These are phyloP conservation scores for Gavia stellata DNA, from an alignment of 2,113 vertebrate genomes.

Conservation along the genomic window DNA sequence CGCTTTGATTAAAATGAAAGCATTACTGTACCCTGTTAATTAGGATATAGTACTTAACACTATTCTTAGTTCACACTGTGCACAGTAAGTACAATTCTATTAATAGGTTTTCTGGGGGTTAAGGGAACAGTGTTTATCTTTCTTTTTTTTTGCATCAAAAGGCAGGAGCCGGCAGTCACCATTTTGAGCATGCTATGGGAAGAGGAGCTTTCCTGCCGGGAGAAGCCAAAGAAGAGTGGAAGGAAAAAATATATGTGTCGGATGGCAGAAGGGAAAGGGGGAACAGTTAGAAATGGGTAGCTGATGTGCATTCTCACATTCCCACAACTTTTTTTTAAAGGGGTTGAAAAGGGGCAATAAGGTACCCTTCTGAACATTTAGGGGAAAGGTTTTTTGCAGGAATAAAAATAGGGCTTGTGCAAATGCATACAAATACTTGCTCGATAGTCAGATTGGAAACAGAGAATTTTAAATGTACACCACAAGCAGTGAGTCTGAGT, in stretches of 20 bases:
- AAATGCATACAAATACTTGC: not conserved
- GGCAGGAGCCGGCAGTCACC: not conserved
- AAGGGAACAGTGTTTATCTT: not conserved
- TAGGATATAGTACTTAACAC: not conserved
- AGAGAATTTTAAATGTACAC: not conserved
- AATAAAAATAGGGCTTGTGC: not conserved
- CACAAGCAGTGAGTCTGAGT: not conserved
- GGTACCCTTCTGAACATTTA: not conserved
- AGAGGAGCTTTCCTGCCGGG: not conserved
- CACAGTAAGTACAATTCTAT: not conserved
- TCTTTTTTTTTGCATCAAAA: not conserved
- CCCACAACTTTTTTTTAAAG: not conserved
- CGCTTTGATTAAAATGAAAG: constrained; percentile 9
- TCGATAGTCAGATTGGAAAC: not conserved
- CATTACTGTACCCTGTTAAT: not conserved
- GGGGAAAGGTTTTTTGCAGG: not conserved
- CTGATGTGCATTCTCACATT: not conserved
- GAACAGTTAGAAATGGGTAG: not conserved
- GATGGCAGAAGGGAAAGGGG: not conserved
- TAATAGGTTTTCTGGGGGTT: not conserved
- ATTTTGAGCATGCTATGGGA: not conserved
- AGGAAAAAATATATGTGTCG: not conserved
- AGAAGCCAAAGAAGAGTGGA: not conserved
- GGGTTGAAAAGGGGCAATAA: not conserved
- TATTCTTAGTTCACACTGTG: not conserved